These are phyloP conservation scores for Dorcus hopei DNA, from an alignment of 2,888 invertebrate species.

Conservation along the genomic window DNA sequence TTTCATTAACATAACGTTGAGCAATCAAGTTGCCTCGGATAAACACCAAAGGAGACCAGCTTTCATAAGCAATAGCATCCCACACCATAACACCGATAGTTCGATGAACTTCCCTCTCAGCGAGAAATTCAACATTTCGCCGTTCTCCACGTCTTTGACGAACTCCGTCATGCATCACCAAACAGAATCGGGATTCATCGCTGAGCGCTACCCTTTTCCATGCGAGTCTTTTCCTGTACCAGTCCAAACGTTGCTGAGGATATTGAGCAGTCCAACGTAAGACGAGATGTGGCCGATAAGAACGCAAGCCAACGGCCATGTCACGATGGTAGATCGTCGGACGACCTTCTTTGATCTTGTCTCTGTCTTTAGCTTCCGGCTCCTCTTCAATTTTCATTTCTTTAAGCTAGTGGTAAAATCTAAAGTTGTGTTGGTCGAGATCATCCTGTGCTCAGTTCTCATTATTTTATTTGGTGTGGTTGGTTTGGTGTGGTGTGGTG, in stretches of 20 bases:
- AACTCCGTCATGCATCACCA: conserved; percentile 1
- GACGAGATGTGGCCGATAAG: background rate
- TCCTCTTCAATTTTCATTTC: background rate
- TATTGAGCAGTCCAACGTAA: background rate
- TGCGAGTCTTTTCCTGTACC: background rate
- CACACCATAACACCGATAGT: background rate
- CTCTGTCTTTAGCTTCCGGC: background rate
- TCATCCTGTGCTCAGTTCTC: too few relatives aligned
- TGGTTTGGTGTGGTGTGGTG: too few relatives aligned
- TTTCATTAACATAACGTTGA: conserved; percentile 1
- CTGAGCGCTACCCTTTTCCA: background rate
- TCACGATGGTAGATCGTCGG: background rate
- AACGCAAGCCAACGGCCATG: background rate
- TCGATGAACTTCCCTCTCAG: background rate
- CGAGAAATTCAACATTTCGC: background rate
- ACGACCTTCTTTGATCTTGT: background rate
- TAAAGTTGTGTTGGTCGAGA: too few relatives aligned
- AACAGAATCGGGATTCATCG: conserved; percentile 6
- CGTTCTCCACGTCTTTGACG: background rate
- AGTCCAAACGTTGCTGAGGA: background rate
- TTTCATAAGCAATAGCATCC: background rate
- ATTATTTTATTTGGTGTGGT: too few relatives aligned
- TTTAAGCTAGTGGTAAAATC: too few relatives aligned
- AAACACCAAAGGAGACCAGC: background rate
- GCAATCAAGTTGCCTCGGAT: conserved; percentile 4